Percentiles rank a stretch among this genome's conserved stretches.
Conservation (phyloP, 37 sponge, comb jelly and placozoan species). For the Diacarnus erythraeanus region DNA sequence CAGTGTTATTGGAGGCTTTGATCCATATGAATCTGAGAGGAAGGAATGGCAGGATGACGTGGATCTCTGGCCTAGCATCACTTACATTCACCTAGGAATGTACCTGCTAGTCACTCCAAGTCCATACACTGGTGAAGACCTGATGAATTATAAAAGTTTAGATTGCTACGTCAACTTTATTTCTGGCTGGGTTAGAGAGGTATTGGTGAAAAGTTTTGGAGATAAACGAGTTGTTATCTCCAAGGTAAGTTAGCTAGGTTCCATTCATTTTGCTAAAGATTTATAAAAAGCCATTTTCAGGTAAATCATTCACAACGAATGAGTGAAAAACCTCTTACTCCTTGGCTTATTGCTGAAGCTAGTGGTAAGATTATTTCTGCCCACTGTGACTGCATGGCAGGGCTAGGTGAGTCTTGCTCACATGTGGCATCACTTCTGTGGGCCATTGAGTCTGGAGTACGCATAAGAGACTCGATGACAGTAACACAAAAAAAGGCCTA, state of each 20-base stretch:
- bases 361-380: constrained; percentile 41
- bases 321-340: constrained; percentile 49
- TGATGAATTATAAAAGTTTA: constrained; percentile 65
- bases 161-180: constrained; percentile 56
- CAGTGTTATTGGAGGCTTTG: not conserved
- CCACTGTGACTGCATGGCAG: too few relatives aligned
- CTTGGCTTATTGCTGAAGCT: constrained; percentile 41
- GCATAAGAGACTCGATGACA: constrained; percentile 34
- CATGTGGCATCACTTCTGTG: constrained; percentile 66
- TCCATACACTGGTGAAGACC: constrained; percentile 61
- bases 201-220: constrained; percentile 24
- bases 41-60: not conserved
- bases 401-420: constrained; percentile 62
- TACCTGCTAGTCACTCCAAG: constrained; percentile 39
- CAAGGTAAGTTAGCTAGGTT: constrained; percentile 39
- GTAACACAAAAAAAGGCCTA: constrained; percentile 49
- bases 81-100: not conserved
- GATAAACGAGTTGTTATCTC: constrained; percentile 50
- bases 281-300: not conserved
- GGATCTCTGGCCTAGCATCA: too few relatives aligned
- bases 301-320: constrained; percentile 45
- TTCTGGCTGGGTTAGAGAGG: constrained; percentile 65
- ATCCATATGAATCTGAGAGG: not conserved
- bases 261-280: not conserved
- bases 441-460: constrained; percentile 45